phyloP scores from a whole-genome alignment of 1,140 invertebrate species.

The Micrasema longulum region DNA sequence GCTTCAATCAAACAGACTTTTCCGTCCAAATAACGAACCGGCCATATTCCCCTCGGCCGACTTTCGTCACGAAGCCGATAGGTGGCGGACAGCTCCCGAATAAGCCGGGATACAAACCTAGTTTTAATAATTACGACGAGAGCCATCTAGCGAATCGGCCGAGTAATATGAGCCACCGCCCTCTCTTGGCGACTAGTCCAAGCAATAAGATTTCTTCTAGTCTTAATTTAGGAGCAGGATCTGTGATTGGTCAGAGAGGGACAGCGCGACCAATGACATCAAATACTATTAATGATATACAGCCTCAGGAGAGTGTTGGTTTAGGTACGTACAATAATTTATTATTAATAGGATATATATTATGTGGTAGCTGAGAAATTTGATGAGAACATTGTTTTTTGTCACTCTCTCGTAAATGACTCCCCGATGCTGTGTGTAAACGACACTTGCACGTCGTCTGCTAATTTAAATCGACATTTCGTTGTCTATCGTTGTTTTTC shows the following conservation, averaged over 20 bases:
- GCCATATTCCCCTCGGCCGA: conserved; percentile 64
- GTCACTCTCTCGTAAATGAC: too few relatives aligned
- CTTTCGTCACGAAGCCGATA: conserved; percentile 69
- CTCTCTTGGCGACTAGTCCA: conserved; percentile 63
- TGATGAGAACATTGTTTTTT: too few relatives aligned
- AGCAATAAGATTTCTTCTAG: conserved; percentile 69
- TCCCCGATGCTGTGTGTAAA: too few relatives aligned
- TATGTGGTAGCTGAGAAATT: too few relatives aligned
- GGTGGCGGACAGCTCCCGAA: conserved; percentile 55
- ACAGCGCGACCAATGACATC: conserved; percentile 64
- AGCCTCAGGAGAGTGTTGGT: conserved; percentile 50
- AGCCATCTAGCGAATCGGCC: conserved; percentile 60
- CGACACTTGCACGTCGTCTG: too few relatives aligned
- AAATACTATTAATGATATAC: conserved; percentile 49
- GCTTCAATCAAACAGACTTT: conserved; percentile 57
- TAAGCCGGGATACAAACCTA: conserved; percentile 35
- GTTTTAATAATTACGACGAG: conserved; percentile 41
- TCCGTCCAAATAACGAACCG: conserved; percentile 58
- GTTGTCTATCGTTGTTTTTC: too few relatives aligned
- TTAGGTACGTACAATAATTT: conserved; percentile 48
- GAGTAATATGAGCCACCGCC: conserved; percentile 61
- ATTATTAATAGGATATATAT: too few relatives aligned
- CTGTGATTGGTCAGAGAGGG: conserved; percentile 52
- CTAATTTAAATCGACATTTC: too few relatives aligned
- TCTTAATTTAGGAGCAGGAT: conserved; percentile 63